These are phyloP conservation scores for Alouatta palliata DNA, from an alignment of 2,113 vertebrate species.

Conservation along the genomic window DNA sequence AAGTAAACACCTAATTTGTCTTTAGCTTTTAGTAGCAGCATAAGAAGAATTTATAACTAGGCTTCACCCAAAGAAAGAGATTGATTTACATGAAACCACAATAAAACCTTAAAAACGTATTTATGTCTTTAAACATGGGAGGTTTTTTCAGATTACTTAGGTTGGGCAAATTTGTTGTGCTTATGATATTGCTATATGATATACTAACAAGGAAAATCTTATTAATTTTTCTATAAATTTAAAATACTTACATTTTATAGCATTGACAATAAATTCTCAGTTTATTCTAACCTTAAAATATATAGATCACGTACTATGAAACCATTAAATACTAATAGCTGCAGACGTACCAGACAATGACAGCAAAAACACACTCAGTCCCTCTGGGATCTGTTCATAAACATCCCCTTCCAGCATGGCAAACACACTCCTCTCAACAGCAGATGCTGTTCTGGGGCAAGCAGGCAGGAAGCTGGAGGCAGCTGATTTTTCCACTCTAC, in stretches of 20 bases:
- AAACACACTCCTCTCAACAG: slow-evolving; percentile 53
- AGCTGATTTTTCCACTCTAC: slow-evolving; percentile 60
- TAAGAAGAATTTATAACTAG: slow-evolving; percentile 28
- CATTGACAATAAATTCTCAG: not conserved
- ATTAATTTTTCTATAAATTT: slow-evolving; percentile 19
- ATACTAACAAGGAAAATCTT: not conserved
- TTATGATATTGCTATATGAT: slow-evolving; percentile 9
- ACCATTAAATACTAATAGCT: slow-evolving; percentile 69
- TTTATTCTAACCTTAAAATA: slow-evolving; percentile 63
- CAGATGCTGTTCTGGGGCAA: slow-evolving; percentile 54
- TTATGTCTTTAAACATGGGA: not conserved
- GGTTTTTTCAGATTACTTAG: not conserved
- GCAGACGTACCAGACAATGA: slow-evolving; percentile 73
- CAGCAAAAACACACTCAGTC: slow-evolving; percentile 54
- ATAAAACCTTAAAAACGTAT: not conserved
- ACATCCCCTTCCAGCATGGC: slow-evolving; percentile 54
- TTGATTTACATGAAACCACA: slow-evolving; percentile 16
- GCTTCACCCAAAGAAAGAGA: not conserved
- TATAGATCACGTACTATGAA: slow-evolving; percentile 63
- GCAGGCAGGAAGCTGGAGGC: slow-evolving; percentile 60
- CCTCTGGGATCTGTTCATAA: slow-evolving; percentile 62
- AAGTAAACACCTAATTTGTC: not conserved
- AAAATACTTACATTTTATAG: not conserved
- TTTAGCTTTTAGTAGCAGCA: slow-evolving; percentile 41
- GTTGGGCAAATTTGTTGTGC: slow-evolving; percentile 16